Evolutionary conservation across 2,113 vertebrate species (phyloP), one percentile per base, ranked within the genome.

Genomic region (Lonchura striata): DNA sequence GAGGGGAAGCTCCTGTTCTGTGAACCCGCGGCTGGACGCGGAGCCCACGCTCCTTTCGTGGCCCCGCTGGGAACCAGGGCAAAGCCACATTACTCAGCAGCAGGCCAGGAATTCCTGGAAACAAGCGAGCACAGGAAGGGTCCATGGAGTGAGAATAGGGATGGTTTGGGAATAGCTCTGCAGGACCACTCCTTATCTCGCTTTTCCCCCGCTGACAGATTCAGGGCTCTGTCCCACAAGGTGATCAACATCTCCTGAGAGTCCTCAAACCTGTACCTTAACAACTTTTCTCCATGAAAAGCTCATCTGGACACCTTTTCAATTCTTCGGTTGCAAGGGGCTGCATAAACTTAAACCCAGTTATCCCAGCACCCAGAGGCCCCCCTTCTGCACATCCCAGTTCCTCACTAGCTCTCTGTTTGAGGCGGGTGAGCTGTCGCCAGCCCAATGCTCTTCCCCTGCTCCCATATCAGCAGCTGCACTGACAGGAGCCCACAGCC

Each of bases 71-170:
- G 93, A 97, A 93, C 74, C 79, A 37, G 84, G 71, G 35, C 2
- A 0, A 86, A 86, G 50, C 42, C 0, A 0, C 93, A 11, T 88
- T 95, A 95, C 94, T 88, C 93, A 95, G 66, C 85, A 92, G 94
- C 92, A 64, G 64, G 84, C 37, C 54, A 44, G 60, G n/a, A 90
- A 95, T 77, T 96, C 93, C 79, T 88, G 82, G 82, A 83, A 93
- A 95, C 79, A 88, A 96, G 82, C 0, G 1, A 64, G 56, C 64
- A 0, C 85, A 74, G 88, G 82, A 94, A 91, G 82, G 88, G 92
- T 93, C 76, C 15, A 0, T 2, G 20, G 59, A 25, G 44, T 0
- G 3, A 91, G 88, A 94, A 92, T 83, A 60, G 92, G 44, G 9
- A 17, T 81, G 27, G 56, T 59, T 81, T 93, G 79, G 92, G 90